Conservation (phyloP, 2,113 vertebrate species). For the Phyllopteryx taeniolatus region DNA sequence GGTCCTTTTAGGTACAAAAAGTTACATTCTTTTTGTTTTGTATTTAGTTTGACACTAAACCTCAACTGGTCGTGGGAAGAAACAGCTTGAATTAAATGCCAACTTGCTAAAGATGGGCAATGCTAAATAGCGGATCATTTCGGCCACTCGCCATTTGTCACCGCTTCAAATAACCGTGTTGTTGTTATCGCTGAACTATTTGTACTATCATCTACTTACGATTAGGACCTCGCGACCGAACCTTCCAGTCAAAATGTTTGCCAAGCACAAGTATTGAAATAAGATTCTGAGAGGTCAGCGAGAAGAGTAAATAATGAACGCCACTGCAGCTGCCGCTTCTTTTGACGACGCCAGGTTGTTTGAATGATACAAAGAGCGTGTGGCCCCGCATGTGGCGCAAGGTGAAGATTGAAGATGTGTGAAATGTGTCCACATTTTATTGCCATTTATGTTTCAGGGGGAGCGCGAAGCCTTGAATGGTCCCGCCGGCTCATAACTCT, state of each 20-base stretch:
- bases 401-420: constrained; percentile 16
- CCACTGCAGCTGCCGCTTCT: constrained; percentile 11
- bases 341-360: constrained; percentile 33
- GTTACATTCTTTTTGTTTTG: too few relatives aligned
- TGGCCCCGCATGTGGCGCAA: constrained; percentile 10
- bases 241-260: constrained; percentile 35
- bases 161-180: neutral
- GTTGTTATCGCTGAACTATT: neutral
- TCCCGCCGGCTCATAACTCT: constrained; percentile 16
- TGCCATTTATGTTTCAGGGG: constrained; percentile 27
- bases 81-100: too few relatives aligned
- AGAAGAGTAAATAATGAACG: constrained; percentile 41
- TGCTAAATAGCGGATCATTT: too few relatives aligned
- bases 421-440: constrained; percentile 17
- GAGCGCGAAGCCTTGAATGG: constrained; percentile 10
- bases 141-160: neutral
- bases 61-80: too few relatives aligned
- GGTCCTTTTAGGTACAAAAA: too few relatives aligned
- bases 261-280: constrained; percentile 27
- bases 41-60: too few relatives aligned
- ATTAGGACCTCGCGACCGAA: constrained; percentile 46
- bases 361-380: constrained; percentile 32
- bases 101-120: too few relatives aligned
- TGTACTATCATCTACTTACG: constrained; percentile 20
- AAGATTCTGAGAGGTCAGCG: constrained; percentile 29